These are phyloP conservation scores for Benthosema pterotum DNA, from an alignment of 2,797 vertebrate species.

Conservation along the genomic window DNA sequence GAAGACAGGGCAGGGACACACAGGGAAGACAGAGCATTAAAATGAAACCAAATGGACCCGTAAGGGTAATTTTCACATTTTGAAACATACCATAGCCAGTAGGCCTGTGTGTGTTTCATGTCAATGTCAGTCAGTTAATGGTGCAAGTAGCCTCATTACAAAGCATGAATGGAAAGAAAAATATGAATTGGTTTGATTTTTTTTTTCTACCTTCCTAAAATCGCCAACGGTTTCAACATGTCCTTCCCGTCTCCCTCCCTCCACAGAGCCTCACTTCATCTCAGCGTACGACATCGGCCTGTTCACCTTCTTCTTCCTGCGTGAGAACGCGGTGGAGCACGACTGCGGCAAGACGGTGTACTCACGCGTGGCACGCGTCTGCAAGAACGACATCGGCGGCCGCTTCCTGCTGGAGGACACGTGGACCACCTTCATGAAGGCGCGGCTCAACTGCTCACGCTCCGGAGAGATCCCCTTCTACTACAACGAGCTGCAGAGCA, in stretches of 20 bases:
- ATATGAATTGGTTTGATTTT: too few relatives aligned
- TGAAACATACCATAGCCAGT: too few relatives aligned
- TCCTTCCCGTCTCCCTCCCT: not conserved
- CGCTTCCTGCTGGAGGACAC: constrained; percentile 97
- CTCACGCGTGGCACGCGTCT: constrained; percentile 94
- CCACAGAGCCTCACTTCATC: constrained; percentile 95
- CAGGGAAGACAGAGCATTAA: too few relatives aligned
- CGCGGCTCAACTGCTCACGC: constrained; percentile 94
- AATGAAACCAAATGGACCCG: too few relatives aligned
- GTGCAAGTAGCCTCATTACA: too few relatives aligned
- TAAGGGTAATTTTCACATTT: too few relatives aligned
- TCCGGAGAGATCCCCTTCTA: constrained; percentile 97
- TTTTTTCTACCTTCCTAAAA: too few relatives aligned
- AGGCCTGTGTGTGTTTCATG: too few relatives aligned
- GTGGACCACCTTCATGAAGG: constrained; percentile 98
- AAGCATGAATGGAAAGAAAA: too few relatives aligned
- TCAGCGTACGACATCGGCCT: constrained; percentile 95
- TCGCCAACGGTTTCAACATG: not conserved
- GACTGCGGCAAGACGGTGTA: constrained; percentile 96
- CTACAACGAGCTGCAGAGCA: constrained; percentile 97
- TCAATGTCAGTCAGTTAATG: too few relatives aligned
- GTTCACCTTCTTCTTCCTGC: constrained; percentile 96
- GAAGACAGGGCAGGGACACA: too few relatives aligned
- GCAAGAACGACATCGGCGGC: constrained; percentile 96
- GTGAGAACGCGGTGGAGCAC: constrained; percentile 95